Percentiles rank a stretch among this genome's conserved stretches.
Conservation (phyloP, 2,888 invertebrate species). For the Cerastoderma edule region DNA sequence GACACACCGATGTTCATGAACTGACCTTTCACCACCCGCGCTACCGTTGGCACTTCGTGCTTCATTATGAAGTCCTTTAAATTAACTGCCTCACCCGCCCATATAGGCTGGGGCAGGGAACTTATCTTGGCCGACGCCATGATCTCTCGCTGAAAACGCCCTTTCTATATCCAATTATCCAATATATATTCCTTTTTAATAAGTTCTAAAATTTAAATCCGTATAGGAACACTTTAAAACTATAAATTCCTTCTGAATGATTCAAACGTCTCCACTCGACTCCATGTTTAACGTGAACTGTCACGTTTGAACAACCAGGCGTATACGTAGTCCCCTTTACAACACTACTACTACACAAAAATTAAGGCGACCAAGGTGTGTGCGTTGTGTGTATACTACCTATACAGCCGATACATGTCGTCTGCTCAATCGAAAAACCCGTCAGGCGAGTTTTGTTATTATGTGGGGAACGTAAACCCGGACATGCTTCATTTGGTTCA, state of each 20-base stretch:
- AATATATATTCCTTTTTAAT: constrained; percentile 2
- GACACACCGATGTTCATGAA: constrained; percentile 96
- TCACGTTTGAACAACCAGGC: constrained; percentile 48
- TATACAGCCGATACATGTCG: constrained; percentile 44
- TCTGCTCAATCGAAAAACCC: constrained; percentile 67
- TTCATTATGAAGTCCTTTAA: constrained; percentile 86
- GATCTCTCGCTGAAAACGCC: not conserved
- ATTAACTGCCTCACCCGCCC: constrained; percentile 66
- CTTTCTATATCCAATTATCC: not conserved
- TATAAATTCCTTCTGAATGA: constrained; percentile 9
- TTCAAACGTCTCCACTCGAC: constrained; percentile 19
- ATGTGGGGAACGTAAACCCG: constrained; percentile 38
- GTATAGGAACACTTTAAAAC: not conserved
- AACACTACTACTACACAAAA: constrained; percentile 24
- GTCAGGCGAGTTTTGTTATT: constrained; percentile 61
- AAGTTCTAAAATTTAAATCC: constrained; percentile 23
- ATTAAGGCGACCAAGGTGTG: too few relatives aligned
- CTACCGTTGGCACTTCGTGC: constrained; percentile 92
- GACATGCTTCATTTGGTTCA: constrained; percentile 50
- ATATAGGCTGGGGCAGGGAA: constrained; percentile 51
- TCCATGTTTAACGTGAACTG: constrained; percentile 52
- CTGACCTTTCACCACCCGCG: constrained; percentile 96
- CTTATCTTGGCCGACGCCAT: constrained; percentile 38
- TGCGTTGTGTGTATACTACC: constrained; percentile 54
- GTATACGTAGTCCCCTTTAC: constrained; percentile 24